Base-by-base conservation (phyloP, 2,113 vertebrate genomes). In the Lycaon pictus region DNA sequence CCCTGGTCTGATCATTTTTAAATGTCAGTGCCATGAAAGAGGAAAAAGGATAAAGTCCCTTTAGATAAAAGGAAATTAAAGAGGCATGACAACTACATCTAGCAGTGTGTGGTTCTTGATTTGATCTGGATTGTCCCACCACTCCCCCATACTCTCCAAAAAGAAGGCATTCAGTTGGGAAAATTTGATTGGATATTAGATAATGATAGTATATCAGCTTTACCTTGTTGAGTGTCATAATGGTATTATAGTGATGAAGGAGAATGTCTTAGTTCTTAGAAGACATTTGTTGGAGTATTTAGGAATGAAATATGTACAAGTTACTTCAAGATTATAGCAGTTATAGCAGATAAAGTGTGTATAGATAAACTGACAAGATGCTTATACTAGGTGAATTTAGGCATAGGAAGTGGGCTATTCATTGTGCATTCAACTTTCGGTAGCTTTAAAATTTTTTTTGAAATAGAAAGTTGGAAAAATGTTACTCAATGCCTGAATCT, bases 11-110 rank as follows among this genome's bases (percentile, higher is more conserved):
- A 43, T 83, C 51, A 74, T 63, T 91, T 90, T 65, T 65, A 74
- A 65, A 62, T 1, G 5, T 53, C 58, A 7, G 1, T 77, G 19
- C 60, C 37, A 20, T 16, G 5, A 17, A 37, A 88, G 56, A 89
- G 35, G 29, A 53, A 67, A 35, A 58, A 58, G n/a, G n/a, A 93
- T 11, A 23, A 71, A 62, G 37, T n/a, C 53, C 25, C 51, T 86
- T 69, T 84, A n/a, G 37, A 58, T 55, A 37, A 71, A 79, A 82
- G 27, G 27, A 96, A 58, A 90, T 35, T 23, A 72, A 87, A 63
- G 69, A 80, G 48, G 56, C 29, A 2, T 1, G 10, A 63, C 12
- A 32, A 11, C 29, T 53, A 1, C 4, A 2, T 53, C 0, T 3
- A 32, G 63, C 69, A 51, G 15, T 7, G 15, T 84, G 62, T 25